Base-by-base conservation (phyloP, 2,797 vertebrate genomes). In the Rachycentron canadum region DNA sequence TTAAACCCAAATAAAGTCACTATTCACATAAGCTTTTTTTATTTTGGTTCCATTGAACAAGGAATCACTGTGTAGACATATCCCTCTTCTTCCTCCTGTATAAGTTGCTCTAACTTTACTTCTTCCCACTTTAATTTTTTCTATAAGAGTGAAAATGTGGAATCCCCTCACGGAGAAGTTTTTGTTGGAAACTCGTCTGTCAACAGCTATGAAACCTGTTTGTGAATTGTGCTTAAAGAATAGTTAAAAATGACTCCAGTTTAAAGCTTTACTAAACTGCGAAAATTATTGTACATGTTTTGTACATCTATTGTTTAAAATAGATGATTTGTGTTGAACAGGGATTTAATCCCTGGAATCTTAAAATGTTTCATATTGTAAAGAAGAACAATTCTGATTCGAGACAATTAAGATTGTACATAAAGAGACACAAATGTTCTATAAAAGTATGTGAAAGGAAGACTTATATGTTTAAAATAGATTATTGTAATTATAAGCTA, bases 401-500 rank as follows among this genome's bases (percentile, higher is more conserved):
- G 96, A 89, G 90, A 93, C 95, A 94, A 97, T 97, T 98, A 96
- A 95, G 96, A 96, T 95, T 97, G 95, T 99, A 97, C 95, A 97
- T 97, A 98, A 96, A 97, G 94, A 97, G 95, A 93, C 87, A 64
- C 89, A 97, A 96, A 98, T 97, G 96, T 96, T 98, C 96, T 98
- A 98, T 98, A 96, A 97, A 96, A 98, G 96, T 96, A 96, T 91
- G 95, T 97, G 97, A 96, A 96, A 97, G 90, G 91, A 96, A 97
- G 87, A 94, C 94, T 95, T 97, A 97, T 98, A 98, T 97, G 96
- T 96, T 96, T 96, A 96, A 90, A 97, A 98, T 97, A 97, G 96
- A 97, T 96, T 96, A 97, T 96, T 99, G 98, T 99, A 99, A 99
- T 98, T 97, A 97, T 97, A 96, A 98, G 96, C 97, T 98, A 99